phyloP scores from a whole-genome alignment of 2,888 invertebrate genomes.

The Meteorus colon region DNA sequence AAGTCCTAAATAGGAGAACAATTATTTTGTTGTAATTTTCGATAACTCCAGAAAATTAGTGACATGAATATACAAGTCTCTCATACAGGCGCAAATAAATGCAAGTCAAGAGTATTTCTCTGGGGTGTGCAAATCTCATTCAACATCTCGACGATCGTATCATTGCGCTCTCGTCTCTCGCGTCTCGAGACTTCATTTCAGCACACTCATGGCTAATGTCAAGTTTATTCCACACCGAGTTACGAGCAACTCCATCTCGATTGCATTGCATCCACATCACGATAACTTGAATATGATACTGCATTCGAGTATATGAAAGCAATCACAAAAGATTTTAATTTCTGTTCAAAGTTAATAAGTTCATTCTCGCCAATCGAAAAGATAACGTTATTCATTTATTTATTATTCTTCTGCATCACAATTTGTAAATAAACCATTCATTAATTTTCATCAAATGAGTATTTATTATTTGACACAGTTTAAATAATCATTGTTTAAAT shows the following conservation, averaged over 20 bases:
- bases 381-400: no score
- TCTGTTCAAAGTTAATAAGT: background rate
- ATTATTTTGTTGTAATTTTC: background rate
- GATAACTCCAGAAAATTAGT: background rate
- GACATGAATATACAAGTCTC: background rate
- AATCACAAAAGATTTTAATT: background rate
- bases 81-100: background rate
- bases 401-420: no score
- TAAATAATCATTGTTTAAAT: no score
- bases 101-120: background rate
- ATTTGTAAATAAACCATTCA: no score
- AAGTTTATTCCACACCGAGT: conserved; percentile 30
- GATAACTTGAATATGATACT: background rate
- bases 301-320: background rate
- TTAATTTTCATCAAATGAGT: no score
- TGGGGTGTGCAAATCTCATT: background rate
- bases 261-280: background rate
- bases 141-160: conserved; percentile 4
- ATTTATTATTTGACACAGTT: no score
- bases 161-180: conserved; percentile 36
- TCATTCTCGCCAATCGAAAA: no score
- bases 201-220: conserved; percentile 48
- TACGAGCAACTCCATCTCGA: conserved; percentile 17
- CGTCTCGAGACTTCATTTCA: conserved; percentile 34
- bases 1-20: background rate